These are phyloP conservation scores for Unio pictorum DNA, from an alignment of 2,888 invertebrate species.

Conservation along the genomic window DNA sequence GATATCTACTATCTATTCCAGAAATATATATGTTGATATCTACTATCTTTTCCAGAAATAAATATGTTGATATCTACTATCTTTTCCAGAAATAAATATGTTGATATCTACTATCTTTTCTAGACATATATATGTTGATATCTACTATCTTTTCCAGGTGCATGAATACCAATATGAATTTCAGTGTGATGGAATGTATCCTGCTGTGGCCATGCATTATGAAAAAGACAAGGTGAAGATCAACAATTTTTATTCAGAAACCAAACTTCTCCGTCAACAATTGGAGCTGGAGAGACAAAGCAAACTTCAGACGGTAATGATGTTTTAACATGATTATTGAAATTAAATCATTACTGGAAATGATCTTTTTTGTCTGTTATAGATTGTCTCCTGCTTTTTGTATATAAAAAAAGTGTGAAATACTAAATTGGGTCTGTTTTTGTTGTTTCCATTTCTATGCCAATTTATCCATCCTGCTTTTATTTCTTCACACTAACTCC, in stretches of 20 bases:
- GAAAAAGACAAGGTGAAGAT: slow-evolving; percentile 33
- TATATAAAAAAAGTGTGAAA: no score
- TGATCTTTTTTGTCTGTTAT: no score
- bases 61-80: neutral
- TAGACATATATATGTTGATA: neutral
- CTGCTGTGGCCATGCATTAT: slow-evolving; percentile 37
- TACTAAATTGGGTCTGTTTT: no score
- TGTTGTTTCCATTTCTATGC: no score
- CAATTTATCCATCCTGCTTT: no score
- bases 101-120: neutral
- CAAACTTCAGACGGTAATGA: no score
- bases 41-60: neutral
- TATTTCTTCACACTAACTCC: no score
- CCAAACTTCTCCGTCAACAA: slow-evolving; percentile 17
- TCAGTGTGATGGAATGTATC: slow-evolving; percentile 42
- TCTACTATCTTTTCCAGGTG: slow-evolving; percentile 26
- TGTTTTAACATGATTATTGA: no score
- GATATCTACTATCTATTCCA: neutral
- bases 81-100: no score
- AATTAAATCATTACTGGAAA: no score
- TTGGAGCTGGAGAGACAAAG: neutral
- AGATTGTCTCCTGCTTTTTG: no score
- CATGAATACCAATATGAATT: slow-evolving; percentile 36
- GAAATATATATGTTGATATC: neutral
- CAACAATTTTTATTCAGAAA: slow-evolving; percentile 47